A percentile compares a stretch with the other conserved stretches of the same genome.
These are phyloP conservation scores for Phrynocephalus forsythii DNA, from an alignment of 2,797 vertebrate genomes.

Conservation along the genomic window DNA sequence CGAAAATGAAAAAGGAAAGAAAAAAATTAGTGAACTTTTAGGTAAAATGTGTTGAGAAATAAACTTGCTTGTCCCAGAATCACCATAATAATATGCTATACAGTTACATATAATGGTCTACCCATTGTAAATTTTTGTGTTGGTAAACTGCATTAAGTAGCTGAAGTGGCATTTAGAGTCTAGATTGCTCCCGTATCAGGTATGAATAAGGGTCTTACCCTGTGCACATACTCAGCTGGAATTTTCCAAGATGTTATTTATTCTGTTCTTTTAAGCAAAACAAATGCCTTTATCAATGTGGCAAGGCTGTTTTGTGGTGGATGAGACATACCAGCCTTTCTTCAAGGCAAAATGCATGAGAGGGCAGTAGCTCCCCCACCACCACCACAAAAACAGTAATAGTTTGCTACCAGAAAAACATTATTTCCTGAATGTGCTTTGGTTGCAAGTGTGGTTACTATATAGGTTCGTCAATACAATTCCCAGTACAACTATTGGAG, in stretches of 20 bases:
- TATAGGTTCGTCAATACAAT: not conserved
- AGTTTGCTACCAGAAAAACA: not conserved
- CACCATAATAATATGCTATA: too few relatives aligned
- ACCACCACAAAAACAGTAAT: not conserved
- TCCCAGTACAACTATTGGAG: not conserved
- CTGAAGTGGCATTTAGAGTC: not conserved
- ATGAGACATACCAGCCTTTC: slow-evolving; percentile 18
- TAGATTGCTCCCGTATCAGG: not conserved
- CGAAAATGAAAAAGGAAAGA: too few relatives aligned
- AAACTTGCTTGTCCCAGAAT: not conserved
- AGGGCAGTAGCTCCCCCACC: too few relatives aligned
- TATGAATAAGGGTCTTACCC: not conserved
- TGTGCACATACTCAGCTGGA: not conserved
- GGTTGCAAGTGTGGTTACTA: not conserved
- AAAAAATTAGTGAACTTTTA: too few relatives aligned
- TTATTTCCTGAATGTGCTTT: not conserved
- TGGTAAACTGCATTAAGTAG: not conserved
- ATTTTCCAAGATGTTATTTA: not conserved
- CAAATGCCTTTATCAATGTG: not conserved
- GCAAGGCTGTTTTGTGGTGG: not conserved
- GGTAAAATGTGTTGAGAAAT: not conserved
- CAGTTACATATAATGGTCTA: not conserved
- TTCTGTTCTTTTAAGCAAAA: not conserved
- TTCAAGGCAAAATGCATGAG: not conserved
- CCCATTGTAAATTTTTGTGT: not conserved